Percentiles rank a stretch among this genome's conserved stretches.
Evolutionary conservation across 2,888 invertebrate genomes (phyloP).

Genomic region (Chrysolina americana): DNA sequence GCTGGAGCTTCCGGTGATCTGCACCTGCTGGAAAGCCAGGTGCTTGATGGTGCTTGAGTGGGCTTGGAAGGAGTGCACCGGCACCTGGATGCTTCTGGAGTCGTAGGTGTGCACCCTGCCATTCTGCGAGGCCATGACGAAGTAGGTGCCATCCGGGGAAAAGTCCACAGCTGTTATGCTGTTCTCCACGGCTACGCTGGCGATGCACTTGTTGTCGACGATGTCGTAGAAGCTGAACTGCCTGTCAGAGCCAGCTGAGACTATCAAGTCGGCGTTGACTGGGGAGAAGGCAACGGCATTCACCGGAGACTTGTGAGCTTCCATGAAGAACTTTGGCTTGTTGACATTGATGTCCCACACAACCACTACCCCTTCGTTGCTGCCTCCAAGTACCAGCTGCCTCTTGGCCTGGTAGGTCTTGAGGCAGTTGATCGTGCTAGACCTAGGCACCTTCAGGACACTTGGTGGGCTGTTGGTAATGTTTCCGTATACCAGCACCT

Average conservation of each 20-base stretch:
- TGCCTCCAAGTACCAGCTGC: conserved; percentile 63
- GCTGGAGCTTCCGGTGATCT: conserved; percentile 28
- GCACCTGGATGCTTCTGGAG: conserved; percentile 71
- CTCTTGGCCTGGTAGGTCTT: conserved; percentile 62
- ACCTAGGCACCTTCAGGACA: conserved; percentile 63
- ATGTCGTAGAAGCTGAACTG: conserved; percentile 74
- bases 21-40: conserved; percentile 69
- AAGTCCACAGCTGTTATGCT: conserved; percentile 64
- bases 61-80: conserved; percentile 70
- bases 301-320: conserved; percentile 74
- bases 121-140: conserved; percentile 74
- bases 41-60: conserved; percentile 71
- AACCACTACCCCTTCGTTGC: conserved; percentile 65
- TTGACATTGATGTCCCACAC: conserved; percentile 66
- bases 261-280: conserved; percentile 72
- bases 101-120: conserved; percentile 74
- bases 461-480: conserved; percentile 59
- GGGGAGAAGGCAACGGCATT: conserved; percentile 74
- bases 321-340: conserved; percentile 58
- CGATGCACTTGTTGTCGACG: conserved; percentile 66
- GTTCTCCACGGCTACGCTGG: conserved; percentile 60
- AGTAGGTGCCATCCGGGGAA: conserved; percentile 67
- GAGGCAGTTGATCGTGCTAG: conserved; percentile 61
- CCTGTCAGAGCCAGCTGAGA: conserved; percentile 74
- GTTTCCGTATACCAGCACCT: conserved; percentile 63